These are phyloP conservation scores for Drosophila biarmipes DNA, from an alignment of 1,140 invertebrate genomes.

Conservation along the genomic window DNA sequence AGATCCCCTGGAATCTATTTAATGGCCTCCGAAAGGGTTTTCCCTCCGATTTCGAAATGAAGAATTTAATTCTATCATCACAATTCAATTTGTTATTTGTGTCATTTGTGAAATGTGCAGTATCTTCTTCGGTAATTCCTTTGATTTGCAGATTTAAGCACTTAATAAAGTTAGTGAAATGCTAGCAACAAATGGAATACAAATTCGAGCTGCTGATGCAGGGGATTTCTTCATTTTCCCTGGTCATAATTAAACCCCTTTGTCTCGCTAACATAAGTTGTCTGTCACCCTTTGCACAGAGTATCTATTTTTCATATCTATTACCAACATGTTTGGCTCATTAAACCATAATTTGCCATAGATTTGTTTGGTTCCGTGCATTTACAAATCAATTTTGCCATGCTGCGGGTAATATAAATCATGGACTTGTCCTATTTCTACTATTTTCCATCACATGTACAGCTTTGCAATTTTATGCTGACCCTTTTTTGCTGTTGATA, in stretches of 20 bases:
- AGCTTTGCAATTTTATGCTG: conserved; percentile 21
- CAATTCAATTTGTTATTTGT: background rate
- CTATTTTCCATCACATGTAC: conserved; percentile 11
- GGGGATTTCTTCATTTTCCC: conserved; percentile 12
- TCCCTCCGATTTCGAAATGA: conserved; percentile 3
- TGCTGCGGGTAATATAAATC: conserved; percentile 1
- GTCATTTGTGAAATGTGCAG: too few relatives aligned
- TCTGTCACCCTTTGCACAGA: background rate
- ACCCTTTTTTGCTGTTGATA: conserved; percentile 39
- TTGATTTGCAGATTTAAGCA: too few relatives aligned
- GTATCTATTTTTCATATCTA: background rate
- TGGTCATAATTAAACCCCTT: conserved; percentile 32
- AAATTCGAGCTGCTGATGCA: background rate
- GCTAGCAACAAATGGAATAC: background rate
- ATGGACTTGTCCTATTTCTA: background rate
- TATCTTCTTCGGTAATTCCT: background rate
- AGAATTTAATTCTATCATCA: conserved; percentile 6
- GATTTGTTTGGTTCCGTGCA: conserved; percentile 28
- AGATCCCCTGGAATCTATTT: conserved; percentile 58
- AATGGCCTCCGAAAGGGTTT: conserved; percentile 45
- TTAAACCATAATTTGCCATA: conserved; percentile 23
- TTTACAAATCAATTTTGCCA: conserved; percentile 36
- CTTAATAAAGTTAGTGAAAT: background rate
- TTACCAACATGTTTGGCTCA: conserved; percentile 20
- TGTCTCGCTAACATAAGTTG: background rate